A percentile compares a stretch with the other conserved stretches of the same genome.
phyloP scores from a whole-genome alignment of 1,140 invertebrate species.

The Phthorimaea operculella region DNA sequence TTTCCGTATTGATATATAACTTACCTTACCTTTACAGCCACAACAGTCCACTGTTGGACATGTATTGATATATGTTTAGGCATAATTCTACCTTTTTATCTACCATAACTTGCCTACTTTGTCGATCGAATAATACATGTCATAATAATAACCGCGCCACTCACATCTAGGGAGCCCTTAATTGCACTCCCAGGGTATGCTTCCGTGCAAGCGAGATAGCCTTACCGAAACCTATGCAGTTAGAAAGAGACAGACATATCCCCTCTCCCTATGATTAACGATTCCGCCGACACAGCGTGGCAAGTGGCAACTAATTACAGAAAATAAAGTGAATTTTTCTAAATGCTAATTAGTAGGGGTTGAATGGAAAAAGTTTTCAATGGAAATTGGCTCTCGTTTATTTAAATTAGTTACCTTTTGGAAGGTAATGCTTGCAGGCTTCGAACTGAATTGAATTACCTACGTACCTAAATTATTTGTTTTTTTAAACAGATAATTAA shows the following conservation, averaged over 20 bases:
- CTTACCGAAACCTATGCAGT: neutral
- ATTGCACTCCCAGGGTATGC: constrained; percentile 2
- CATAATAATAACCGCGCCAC: too few species aligned
- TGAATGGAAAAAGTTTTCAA: neutral
- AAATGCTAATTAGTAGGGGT: constrained; percentile 11
- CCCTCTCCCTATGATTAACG: constrained; percentile 17
- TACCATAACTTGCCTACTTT: too few species aligned
- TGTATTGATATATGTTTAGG: too few species aligned
- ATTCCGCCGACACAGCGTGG: constrained; percentile 7
- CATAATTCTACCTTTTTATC: too few species aligned
- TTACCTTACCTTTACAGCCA: too few species aligned
- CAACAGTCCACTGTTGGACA: too few species aligned
- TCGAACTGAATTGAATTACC: too few species aligned
- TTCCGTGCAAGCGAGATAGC: neutral
- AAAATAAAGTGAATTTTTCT: constrained; percentile 9
- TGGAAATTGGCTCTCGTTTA: neutral
- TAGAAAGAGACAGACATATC: constrained; percentile 4
- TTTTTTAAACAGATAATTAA: too few species aligned
- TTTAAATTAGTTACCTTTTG: neutral
- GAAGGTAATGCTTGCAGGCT: too few species aligned
- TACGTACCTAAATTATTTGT: too few species aligned
- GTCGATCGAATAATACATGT: too few species aligned
- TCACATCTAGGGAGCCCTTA: neutral
- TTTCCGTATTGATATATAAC: too few species aligned
- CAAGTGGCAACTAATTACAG: constrained; percentile 15